These are phyloP conservation scores for Acrocephalus kingi DNA, from an alignment of 2,113 vertebrate genomes.

Conservation along the genomic window DNA sequence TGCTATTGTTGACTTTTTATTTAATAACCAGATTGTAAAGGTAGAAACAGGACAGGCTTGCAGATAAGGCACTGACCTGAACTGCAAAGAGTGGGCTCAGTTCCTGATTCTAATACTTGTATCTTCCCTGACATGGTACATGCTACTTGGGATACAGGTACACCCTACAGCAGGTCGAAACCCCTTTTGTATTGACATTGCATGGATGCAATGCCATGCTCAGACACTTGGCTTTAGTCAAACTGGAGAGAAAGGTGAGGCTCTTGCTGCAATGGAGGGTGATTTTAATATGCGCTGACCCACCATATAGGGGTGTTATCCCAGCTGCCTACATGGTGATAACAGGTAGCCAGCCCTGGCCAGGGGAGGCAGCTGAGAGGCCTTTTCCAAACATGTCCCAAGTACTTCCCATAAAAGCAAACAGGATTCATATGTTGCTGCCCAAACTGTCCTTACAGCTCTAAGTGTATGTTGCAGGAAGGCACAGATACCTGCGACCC, in stretches of 20 bases:
- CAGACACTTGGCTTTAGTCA: background rate
- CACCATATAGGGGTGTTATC: background rate
- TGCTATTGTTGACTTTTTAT: background rate
- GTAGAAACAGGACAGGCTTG: background rate
- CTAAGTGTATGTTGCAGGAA: fast-evolving
- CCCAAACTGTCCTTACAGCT: background rate
- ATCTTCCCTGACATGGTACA: fast-evolving
- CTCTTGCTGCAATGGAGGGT: background rate
- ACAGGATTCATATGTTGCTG: background rate
- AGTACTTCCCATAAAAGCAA: background rate
- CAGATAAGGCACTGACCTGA: background rate
- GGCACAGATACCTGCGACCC: fast-evolving
- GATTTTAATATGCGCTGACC: background rate
- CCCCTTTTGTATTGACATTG: background rate
- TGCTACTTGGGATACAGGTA: too few species aligned
- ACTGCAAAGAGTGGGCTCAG: background rate
- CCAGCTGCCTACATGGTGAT: background rate
- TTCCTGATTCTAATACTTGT: background rate
- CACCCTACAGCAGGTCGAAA: background rate
- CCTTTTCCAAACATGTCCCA: fast-evolving
- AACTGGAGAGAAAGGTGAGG: background rate
- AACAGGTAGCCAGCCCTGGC: background rate
- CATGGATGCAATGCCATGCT: background rate
- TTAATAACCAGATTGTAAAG: background rate
- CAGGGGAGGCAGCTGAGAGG: background rate